A percentile compares a stretch with the other conserved stretches of the same genome.
Conservation (phyloP, 2,797 vertebrate species). For the Arctocebus calabarensis region DNA sequence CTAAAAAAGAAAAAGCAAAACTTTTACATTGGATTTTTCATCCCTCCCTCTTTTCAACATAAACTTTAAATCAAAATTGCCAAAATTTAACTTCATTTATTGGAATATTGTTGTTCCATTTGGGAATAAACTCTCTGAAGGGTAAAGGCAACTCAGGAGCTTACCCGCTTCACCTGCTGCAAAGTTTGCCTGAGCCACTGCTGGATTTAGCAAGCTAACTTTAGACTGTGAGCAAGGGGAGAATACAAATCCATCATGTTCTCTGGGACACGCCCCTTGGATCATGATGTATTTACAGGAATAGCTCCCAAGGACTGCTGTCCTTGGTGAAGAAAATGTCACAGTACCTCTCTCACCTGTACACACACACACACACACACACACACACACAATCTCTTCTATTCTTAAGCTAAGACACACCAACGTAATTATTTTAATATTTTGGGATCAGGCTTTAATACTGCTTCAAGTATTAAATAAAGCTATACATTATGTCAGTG, state of each 20-base stretch:
- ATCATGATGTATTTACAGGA: constrained; percentile 41
- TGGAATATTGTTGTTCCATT: background rate
- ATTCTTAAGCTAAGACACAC: background rate
- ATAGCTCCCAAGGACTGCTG: constrained; percentile 18
- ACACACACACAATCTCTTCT: background rate
- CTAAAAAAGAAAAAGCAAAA: background rate
- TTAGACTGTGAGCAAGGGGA: constrained; percentile 20
- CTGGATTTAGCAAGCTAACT: constrained; percentile 54
- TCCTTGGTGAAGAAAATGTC: background rate
- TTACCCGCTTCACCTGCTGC: background rate
- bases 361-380: background rate
- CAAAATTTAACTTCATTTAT: background rate
- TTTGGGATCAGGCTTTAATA: background rate
- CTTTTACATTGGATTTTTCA: background rate
- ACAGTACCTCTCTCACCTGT: background rate
- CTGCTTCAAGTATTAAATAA: background rate
- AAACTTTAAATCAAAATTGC: background rate
- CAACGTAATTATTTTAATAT: background rate
- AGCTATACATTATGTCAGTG: background rate
- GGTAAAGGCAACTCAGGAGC: background rate
- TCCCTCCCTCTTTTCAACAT: background rate
- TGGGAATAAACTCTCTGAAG: background rate
- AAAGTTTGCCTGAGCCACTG: background rate
- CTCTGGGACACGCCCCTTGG: background rate
- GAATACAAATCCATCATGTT: background rate